A percentile compares a stretch with the other conserved stretches of the same genome.
phyloP scores from a whole-genome alignment of 2,797 vertebrate genomes.

The Eptatretus atami region DNA sequence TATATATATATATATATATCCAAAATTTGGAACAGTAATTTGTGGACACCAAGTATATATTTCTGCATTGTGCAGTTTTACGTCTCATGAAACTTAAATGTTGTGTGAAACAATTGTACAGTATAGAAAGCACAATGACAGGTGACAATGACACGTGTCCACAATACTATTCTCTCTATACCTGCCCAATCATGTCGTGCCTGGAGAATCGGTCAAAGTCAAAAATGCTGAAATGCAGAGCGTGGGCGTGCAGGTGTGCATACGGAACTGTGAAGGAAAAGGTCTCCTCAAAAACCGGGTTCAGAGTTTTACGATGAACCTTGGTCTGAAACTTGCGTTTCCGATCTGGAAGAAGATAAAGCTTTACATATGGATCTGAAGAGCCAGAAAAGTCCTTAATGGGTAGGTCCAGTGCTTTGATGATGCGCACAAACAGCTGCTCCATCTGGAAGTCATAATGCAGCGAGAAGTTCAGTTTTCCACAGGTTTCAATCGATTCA shows the following conservation, averaged over 20 bases:
- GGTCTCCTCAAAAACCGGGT: conserved; percentile 88
- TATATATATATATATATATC: no score
- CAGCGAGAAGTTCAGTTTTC: conserved; percentile 67
- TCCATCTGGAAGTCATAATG: conserved; percentile 83
- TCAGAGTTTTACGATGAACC: conserved; percentile 86
- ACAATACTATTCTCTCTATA: conserved; percentile 10
- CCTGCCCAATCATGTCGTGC: conserved; percentile 84
- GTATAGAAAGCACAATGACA: no score
- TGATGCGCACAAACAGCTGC: conserved; percentile 90
- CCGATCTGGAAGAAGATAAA: conserved; percentile 78
- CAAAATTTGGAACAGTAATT: no score
- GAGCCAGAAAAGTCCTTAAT: conserved; percentile 96
- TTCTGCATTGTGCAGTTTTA: no score
- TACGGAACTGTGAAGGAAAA: conserved; percentile 89
- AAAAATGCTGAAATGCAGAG: conserved; percentile 91
- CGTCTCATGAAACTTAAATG: no score
- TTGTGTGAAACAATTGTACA: no score
- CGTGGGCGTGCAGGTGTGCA: conserved; percentile 52
- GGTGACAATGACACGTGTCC: no score
- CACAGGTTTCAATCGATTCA: conserved; percentile 37
- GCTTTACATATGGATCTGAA: conserved; percentile 92
- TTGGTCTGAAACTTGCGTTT: conserved; percentile 98
- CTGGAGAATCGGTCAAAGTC: conserved; percentile 96
- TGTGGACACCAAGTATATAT: no score
- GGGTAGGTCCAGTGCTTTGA: conserved; percentile 68